Percentiles rank a stretch among this genome's conserved stretches.
phyloP scores from a whole-genome alignment of 2,113 vertebrate species.

The Brachyhypopomus gauderio region DNA sequence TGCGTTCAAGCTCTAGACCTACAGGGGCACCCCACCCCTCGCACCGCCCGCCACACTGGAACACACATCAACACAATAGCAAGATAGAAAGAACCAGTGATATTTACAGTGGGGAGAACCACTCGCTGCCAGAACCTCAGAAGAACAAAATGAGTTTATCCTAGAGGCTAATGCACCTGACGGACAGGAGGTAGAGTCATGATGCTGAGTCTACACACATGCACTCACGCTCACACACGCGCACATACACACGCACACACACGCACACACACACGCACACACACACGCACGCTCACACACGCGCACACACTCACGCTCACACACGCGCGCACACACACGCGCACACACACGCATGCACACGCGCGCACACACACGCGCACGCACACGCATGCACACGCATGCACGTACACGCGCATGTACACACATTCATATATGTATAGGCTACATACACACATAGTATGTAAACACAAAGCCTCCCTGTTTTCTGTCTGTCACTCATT shows the following conservation, averaged over 20 bases:
- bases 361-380: background rate
- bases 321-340: background rate
- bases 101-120: slow-evolving; percentile 9
- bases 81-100: slow-evolving; percentile 14
- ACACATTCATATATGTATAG: too few species aligned
- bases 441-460: too few species aligned
- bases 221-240: background rate
- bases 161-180: slow-evolving; percentile 16
- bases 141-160: slow-evolving; percentile 36
- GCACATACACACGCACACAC: slow-evolving; percentile 23
- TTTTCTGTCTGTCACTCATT: too few species aligned
- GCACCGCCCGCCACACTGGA: background rate
- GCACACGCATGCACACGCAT: background rate
- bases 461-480: too few species aligned
- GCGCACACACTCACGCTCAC: background rate
- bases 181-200: slow-evolving; percentile 8
- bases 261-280: background rate
- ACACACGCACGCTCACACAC: background rate
- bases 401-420: too few species aligned
- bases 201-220: background rate
- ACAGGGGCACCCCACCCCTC: background rate
- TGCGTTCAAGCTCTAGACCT: background rate
- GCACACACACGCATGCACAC: background rate
- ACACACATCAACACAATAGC: background rate
- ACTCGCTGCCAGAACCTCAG: background rate